Conservation (phyloP, 2,797 vertebrate species). For the Podarcis siculus region DNA sequence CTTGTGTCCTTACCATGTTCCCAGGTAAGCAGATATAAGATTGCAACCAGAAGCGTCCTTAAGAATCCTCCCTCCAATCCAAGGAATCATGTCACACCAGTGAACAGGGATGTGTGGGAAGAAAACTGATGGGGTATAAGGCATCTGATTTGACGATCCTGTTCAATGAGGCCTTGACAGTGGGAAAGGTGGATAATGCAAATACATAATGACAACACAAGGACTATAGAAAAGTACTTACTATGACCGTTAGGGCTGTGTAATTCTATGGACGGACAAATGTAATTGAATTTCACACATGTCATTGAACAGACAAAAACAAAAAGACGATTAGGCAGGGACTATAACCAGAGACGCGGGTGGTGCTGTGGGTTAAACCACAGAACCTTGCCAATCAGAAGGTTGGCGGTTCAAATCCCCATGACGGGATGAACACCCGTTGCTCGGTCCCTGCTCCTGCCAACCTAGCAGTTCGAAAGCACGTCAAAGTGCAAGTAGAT, state of each 20-base stretch:
- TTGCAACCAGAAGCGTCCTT: not conserved
- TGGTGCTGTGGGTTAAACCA: no score
- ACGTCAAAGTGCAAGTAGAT: no score
- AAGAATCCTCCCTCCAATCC: not conserved
- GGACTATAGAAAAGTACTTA: not conserved
- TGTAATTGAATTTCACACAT: not conserved
- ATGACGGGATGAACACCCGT: no score
- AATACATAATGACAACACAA: not conserved
- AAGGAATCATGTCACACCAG: not conserved
- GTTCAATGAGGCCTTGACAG: not conserved
- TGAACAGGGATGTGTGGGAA: not conserved
- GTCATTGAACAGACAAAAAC: not conserved
- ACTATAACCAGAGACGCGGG: no score
- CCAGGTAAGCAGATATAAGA: not conserved
- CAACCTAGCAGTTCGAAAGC: no score
- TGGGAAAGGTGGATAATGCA: not conserved
- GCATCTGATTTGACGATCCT: not conserved
- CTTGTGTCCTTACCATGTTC: not conserved
- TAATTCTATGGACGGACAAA: no score
- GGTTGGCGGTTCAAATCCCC: no score
- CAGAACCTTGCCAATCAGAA: no score
- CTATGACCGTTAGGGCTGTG: not conserved
- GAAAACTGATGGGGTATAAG: not conserved
- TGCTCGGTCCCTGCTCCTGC: no score
- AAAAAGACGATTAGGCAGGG: not conserved